These are phyloP conservation scores for Drosophila fungiperda DNA, from an alignment of 2,888 invertebrate species.

Conservation along the genomic window DNA sequence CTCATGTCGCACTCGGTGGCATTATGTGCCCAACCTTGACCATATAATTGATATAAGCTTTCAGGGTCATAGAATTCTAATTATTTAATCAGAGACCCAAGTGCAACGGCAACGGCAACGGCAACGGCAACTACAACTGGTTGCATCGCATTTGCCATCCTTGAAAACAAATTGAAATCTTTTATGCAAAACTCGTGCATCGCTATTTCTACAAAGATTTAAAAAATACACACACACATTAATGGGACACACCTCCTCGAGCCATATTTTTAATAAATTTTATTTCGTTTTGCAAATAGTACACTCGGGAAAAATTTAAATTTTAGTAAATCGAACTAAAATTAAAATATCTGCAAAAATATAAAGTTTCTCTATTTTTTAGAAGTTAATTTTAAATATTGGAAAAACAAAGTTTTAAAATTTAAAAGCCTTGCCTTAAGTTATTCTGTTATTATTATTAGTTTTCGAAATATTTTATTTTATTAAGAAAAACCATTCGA, in stretches of 20 bases:
- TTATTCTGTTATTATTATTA: not conserved
- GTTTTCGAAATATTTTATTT: too few relatives aligned
- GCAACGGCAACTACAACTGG: constrained; percentile 39
- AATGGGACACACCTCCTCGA: constrained; percentile 67
- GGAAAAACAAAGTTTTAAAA: not conserved
- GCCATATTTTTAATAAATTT: constrained; percentile 41
- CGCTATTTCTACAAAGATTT: constrained; percentile 2
- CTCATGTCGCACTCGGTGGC: constrained; percentile 32
- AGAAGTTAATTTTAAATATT: not conserved
- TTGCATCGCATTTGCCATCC: constrained; percentile 57
- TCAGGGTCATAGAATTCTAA: constrained; percentile 65
- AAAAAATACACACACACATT: constrained; percentile 2
- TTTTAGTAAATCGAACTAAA: not conserved
- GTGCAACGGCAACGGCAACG: constrained; percentile 34
- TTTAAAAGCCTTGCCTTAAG: not conserved
- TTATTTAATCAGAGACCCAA: constrained; percentile 32
- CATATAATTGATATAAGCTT: constrained; percentile 64
- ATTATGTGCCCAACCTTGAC: constrained; percentile 64
- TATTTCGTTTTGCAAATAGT: not conserved
- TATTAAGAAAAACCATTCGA: not conserved
- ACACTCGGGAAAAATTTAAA: not conserved
- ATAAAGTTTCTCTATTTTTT: not conserved
- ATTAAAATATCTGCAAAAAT: not conserved
- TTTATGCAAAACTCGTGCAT: constrained; percentile 61
- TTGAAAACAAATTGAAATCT: constrained; percentile 70